Conservation (phyloP, 1,140 invertebrate species). For the Euura saliciscinereae region DNA sequence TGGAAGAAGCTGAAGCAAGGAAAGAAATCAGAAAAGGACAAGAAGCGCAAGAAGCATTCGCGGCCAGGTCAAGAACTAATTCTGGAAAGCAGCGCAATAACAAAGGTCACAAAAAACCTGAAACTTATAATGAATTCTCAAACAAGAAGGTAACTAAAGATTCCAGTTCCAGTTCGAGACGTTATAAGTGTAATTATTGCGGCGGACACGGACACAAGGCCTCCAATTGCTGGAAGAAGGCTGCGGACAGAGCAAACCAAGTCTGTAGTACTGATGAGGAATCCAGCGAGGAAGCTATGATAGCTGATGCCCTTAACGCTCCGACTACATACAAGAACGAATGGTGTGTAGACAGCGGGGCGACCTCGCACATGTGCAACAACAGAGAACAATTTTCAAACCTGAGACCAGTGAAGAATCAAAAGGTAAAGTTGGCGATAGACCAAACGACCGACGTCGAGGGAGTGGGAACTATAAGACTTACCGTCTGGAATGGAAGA, state of each 20-base stretch:
- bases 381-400: background rate
- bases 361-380: constrained; percentile 16
- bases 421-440: constrained; percentile 12
- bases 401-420: too few relatives aligned
- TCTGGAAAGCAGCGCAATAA: background rate
- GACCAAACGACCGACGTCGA: constrained; percentile 8
- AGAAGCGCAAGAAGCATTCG: background rate
- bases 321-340: too few relatives aligned
- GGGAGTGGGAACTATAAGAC: constrained; percentile 8
- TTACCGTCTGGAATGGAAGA: too few relatives aligned
- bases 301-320: constrained; percentile 1
- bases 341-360: constrained; percentile 7
- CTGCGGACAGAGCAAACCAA: too few relatives aligned
- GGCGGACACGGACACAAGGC: constrained; percentile 15
- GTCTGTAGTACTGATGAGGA: background rate
- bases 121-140: background rate
- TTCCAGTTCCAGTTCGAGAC: too few relatives aligned
- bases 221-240: background rate
- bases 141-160: constrained; percentile 2
- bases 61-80: background rate
- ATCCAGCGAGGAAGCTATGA: background rate
- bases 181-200: constrained; percentile 16
- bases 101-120: constrained; percentile 1
- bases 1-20: constrained; percentile 28
- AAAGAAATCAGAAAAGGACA: background rate